Evolutionary conservation across 2,888 invertebrate genomes (phyloP), one percentile per base, ranked within the genome.

Genomic region (Agonopterix heracliana): DNA sequence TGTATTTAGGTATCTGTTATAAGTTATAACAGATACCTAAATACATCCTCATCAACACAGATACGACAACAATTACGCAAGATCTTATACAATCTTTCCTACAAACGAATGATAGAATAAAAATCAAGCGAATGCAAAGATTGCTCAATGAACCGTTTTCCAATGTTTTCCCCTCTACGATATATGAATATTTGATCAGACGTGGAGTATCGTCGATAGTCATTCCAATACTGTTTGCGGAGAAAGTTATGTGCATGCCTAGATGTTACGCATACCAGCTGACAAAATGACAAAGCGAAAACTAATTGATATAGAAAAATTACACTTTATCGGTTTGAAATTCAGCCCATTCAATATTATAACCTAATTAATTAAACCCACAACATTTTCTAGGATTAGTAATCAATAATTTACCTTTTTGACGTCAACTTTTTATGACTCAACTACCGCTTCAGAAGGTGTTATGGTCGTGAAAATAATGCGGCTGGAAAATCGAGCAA

Each of bases 171-270:
- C 38, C 46, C 34, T 35, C 41, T 38, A 44, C 9, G 54, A 41
- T 52, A 52, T 59, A 66, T 73, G 72, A 71, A 78, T 75, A 71
- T 70, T 64, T 68, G 66, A 75, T 76, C 64, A 68, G 64, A 59
- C 68, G 59, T 58, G 55, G 56, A 59, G 55, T 54, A 61, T 41
- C 55, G 61, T 49, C 54, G 54, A 56, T 52, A 47, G 49, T 52
- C 42, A 50, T 50, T 50, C 26, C 49, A 8, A 26, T 34, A 51
- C 26, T 56, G 68, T 70, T 70, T 68, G 63, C 52, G 52, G 76
- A 73, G 80, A 81, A 80, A 81, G 78, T 67, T 26, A 26, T 26
- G 26, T 26, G 26, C 26, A 26, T 26, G 68, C 14, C 14, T 58
- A 52, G 49, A 43, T 41, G 54, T 54, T 60, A 55, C 60, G 63